Evolutionary conservation across 2,797 vertebrate genomes (phyloP).

Genomic region (Yasuhikotakia modesta): DNA sequence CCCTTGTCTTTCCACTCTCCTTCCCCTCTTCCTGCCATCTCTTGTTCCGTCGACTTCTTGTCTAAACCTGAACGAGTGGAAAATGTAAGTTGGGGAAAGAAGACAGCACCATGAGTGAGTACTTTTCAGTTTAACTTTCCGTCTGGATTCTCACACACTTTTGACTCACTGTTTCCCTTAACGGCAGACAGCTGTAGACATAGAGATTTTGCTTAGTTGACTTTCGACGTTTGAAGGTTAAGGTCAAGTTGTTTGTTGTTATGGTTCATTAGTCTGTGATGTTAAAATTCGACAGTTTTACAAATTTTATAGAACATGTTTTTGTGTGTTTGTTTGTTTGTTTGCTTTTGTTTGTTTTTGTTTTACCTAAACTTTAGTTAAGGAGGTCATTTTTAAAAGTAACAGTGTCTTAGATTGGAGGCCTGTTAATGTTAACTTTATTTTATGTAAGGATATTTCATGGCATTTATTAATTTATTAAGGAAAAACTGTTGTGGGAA

Average conservation of each 20-base stretch:
- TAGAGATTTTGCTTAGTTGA: slow-evolving; percentile 19
- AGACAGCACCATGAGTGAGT: slow-evolving; percentile 78
- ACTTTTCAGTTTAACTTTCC: slow-evolving; percentile 44
- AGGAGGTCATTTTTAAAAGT: too few species aligned
- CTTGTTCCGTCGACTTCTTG: slow-evolving; percentile 55
- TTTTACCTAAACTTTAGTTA: background rate
- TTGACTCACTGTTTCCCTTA: background rate
- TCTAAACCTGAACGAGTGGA: slow-evolving; percentile 64
- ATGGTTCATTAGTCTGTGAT: slow-evolving; percentile 1
- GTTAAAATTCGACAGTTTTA: slow-evolving; percentile 4
- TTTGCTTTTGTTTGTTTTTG: background rate
- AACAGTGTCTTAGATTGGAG: background rate
- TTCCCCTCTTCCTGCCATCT: slow-evolving; percentile 33
- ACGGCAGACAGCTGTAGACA: background rate
- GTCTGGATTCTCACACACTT: background rate
- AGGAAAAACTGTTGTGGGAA: background rate
- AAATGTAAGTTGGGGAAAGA: slow-evolving; percentile 72
- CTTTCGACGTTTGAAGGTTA: slow-evolving; percentile 29
- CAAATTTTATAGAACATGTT: background rate
- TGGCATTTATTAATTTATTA: background rate
- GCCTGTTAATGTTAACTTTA: background rate
- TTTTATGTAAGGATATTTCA: too few species aligned
- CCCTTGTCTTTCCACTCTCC: slow-evolving; percentile 41
- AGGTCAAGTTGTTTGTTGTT: slow-evolving; percentile 30
- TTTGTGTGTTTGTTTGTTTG: background rate